These are phyloP conservation scores for Ailuropoda melanoleuca DNA, from an alignment of 2,113 vertebrate genomes.

Conservation along the genomic window DNA sequence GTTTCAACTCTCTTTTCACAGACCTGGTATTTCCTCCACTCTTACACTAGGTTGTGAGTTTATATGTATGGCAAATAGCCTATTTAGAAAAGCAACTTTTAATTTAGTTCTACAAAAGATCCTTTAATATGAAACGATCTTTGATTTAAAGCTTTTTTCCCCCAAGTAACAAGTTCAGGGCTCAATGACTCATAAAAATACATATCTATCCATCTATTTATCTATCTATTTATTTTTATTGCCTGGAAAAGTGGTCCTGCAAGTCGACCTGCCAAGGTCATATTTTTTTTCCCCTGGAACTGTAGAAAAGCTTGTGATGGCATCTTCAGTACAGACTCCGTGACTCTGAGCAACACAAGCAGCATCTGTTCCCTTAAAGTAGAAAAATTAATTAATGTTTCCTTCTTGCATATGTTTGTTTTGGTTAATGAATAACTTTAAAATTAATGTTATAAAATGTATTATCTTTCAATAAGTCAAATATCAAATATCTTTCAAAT, in stretches of 20 bases:
- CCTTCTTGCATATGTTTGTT: constrained; percentile 13
- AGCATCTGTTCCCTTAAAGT: constrained; percentile 96
- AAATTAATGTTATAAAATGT: constrained; percentile 47
- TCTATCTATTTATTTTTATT: constrained; percentile 75
- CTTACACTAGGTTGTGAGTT: neutral
- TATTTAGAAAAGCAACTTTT: constrained; percentile 13
- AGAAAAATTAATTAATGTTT: constrained; percentile 75
- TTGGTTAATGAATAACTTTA: constrained; percentile 49
- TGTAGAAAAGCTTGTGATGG: constrained; percentile 93
- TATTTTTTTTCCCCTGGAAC: constrained; percentile 94
- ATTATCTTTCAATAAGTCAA: constrained; percentile 37
- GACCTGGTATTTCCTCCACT: neutral
- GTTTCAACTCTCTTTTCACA: neutral
- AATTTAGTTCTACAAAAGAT: constrained; percentile 44
- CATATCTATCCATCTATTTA: constrained; percentile 16
- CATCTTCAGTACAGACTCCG: constrained; percentile 97
- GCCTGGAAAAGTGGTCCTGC: constrained; percentile 98
- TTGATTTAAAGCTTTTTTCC: neutral
- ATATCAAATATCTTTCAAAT: constrained; percentile 33
- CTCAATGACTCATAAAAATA: constrained; percentile 43
- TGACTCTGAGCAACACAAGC: constrained; percentile 96
- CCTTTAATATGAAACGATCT: constrained; percentile 32
- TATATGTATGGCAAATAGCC: neutral
- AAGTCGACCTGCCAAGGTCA: constrained; percentile 95
- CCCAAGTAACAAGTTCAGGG: neutral